Base-by-base conservation (phyloP, 2,113 vertebrate species). In the Pavo muticus region DNA sequence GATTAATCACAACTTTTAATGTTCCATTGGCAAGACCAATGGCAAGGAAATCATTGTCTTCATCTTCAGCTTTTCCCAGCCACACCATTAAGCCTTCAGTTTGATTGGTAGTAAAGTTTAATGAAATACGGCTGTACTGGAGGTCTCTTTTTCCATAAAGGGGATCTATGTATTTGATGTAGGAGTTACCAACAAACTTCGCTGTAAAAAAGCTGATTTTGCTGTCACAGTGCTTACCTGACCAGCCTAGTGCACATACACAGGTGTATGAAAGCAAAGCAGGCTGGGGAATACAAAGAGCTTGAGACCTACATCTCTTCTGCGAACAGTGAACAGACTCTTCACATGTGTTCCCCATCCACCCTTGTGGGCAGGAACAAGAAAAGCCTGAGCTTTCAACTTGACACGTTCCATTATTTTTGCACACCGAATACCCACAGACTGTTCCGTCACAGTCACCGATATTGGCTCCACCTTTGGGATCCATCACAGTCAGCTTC, bases 361-460 rank as follows among this genome's bases (percentile, higher is more conserved):
- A 99, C 1, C 76, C 68, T 3, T 76, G 77, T 1, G 96, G 97
- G 60, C 99, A 99, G 15, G 93, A 81, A 83, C 99, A 99, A 52
- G 67, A 94, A 91, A 98, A 98, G 35, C 93, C 86, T 1, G 74
- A 70, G 21, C 94, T 93, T 23, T 89, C 75, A 54, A 97, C 72
- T 42, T 48, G 72, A 87, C 98, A 99, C 5, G 81, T 95, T 35
- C 98, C 98, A 3, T 96, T 87, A 10, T 99, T 98, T 94, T 88
- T 97, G 94, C 98, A 99, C n/a, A 98, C 97, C 9, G 95, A 94
- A 45, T 98, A 98, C 37, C 98, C 98, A 21, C 98, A 99, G 0
- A 87, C 80, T 2, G 98, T 99, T 67, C 98, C 98, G 0, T 99
- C 99, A 93, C 98, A 98, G 94, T 99, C 99, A 0, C 98, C 98